Percentiles rank a stretch among this genome's conserved stretches.
phyloP scores from a whole-genome alignment of 2,888 invertebrate species.

The Graphium colonna region DNA sequence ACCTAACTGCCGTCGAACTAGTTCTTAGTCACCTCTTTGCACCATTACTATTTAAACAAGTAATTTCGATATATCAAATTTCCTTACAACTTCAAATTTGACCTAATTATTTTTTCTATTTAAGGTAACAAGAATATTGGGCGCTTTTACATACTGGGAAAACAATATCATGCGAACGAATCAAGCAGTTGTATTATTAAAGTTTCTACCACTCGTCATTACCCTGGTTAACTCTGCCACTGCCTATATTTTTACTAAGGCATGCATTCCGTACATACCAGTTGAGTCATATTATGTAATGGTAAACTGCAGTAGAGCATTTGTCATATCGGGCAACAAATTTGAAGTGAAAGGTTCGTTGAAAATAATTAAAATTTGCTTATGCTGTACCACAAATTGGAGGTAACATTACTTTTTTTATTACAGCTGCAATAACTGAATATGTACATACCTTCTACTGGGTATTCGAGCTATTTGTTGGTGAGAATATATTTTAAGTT shows the following conservation, averaged over 20 bases:
- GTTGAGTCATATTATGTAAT: constrained; percentile 33
- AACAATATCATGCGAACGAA: constrained; percentile 62
- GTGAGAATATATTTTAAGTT: constrained; percentile 38
- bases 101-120: background rate
- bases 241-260: constrained; percentile 53
- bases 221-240: constrained; percentile 62
- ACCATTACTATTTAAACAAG: too few relatives aligned
- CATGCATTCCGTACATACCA: constrained; percentile 43
- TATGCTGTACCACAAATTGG: too few relatives aligned
- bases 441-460: constrained; percentile 60
- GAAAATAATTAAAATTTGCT: too few relatives aligned
- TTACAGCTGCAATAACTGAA: constrained; percentile 55
- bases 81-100: too few relatives aligned
- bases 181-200: constrained; percentile 54
- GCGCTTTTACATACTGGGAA: constrained; percentile 63
- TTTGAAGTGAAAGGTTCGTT: constrained; percentile 45
- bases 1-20: too few relatives aligned
- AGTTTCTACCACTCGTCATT: constrained; percentile 60
- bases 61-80: too few relatives aligned
- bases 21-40: too few relatives aligned
- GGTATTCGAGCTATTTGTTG: constrained; percentile 64
- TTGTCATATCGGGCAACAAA: constrained; percentile 37
- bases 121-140: constrained; percentile 61
- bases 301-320: constrained; percentile 52
- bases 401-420: too few relatives aligned